Conservation (phyloP, 1,140 invertebrate species). For the Aphis gossypii region DNA sequence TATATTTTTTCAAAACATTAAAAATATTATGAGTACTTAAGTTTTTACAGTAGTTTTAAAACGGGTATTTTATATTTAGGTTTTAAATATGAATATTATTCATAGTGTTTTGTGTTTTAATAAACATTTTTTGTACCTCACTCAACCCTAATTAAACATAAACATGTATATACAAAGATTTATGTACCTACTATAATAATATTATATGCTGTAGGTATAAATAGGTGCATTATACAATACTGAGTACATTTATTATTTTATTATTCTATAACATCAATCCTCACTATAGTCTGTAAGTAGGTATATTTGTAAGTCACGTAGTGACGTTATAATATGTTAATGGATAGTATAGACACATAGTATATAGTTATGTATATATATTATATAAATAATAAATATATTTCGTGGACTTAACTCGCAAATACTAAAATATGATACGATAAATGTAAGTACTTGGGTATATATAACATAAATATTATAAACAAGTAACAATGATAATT, state of each 20-base stretch:
- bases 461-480: not conserved
- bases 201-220: not conserved
- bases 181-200: not conserved
- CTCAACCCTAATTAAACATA: not conserved
- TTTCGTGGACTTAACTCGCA: not conserved
- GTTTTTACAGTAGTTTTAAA: not conserved
- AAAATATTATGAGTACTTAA: not conserved
- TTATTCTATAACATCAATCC: not conserved
- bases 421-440: not conserved
- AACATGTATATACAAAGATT: not conserved
- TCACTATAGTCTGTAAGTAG: not conserved
- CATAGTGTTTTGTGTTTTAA: not conserved
- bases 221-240: not conserved
- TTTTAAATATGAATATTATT: not conserved
- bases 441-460: not conserved
- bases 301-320: not conserved
- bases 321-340: not conserved
- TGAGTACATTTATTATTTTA: not conserved
- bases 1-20: not conserved
- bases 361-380: not conserved
- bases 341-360: not conserved
- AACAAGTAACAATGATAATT: constrained; percentile 12
- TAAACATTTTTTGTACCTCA: not conserved
- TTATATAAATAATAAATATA: too few species aligned
- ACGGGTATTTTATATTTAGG: not conserved